Evolutionary conservation across 2,888 invertebrate species (phyloP).

Genomic region (Monopis laevigella): DNA sequence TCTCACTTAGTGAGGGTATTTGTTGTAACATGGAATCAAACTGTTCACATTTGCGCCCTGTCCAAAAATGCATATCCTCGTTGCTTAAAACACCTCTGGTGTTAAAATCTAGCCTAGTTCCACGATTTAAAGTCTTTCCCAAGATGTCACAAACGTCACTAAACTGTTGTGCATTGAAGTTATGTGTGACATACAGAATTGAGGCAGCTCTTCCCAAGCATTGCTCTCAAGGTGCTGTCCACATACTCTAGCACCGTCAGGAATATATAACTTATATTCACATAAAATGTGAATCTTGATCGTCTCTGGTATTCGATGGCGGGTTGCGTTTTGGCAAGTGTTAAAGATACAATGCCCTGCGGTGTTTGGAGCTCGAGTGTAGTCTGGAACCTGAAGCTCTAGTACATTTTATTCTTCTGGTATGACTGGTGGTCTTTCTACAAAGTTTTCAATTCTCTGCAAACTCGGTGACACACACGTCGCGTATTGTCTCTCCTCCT

Average conservation of each 20-base stretch:
- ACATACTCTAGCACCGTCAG: constrained; percentile 13
- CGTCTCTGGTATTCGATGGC: constrained; percentile 11
- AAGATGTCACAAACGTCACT: constrained; percentile 15
- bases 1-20: too few species aligned
- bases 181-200: constrained; percentile 16
- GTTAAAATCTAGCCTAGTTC: constrained; percentile 14
- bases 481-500: background rate
- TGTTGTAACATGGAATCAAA: too few species aligned
- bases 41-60: too few species aligned
- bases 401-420: constrained; percentile 1
- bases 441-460: constrained; percentile 7
- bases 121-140: constrained; percentile 13
- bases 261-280: constrained; percentile 11
- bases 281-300: constrained; percentile 11
- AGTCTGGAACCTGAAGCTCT: constrained; percentile 9
- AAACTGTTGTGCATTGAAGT: constrained; percentile 14
- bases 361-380: constrained; percentile 15
- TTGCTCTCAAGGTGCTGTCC: constrained; percentile 7
- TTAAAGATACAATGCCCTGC: constrained; percentile 15
- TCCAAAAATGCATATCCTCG: constrained; percentile 15
- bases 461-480: constrained; percentile 11
- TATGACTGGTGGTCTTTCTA: background rate
- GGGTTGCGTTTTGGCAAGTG: constrained; percentile 13
- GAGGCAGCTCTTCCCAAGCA: constrained; percentile 15
- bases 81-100: constrained; percentile 14